Base-by-base conservation (phyloP, 2,797 vertebrate genomes). In the Hafferia zeledoni region DNA sequence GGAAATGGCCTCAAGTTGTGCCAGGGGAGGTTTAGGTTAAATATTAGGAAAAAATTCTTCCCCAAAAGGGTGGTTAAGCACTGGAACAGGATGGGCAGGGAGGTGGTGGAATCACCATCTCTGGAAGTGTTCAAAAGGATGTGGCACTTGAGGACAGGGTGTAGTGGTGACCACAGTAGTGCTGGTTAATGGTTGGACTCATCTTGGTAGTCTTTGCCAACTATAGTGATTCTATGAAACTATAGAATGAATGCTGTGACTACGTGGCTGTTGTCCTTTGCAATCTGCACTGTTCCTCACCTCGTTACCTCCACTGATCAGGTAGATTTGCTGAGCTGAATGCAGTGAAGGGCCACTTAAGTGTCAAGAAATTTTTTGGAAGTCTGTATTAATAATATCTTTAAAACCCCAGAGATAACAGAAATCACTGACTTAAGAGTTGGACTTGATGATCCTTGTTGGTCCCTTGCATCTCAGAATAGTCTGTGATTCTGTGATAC, bases 181-280 rank as follows among this genome's bases (percentile, higher is more conserved):
- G 53, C 47, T 23, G 35, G 12, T 31, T 2, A 17, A 23, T 19
- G 63, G 27, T 15, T 37, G 56, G 41, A 14, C 16, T 56, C 24
- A 31, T 31, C 35, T 52, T 52, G 35, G 35, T 10, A 49, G 28
- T 53, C 37, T 41, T n/a, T 50, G 35, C 56, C 49, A 56, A 1
- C 19, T 9, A n/a, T 1, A 13, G 7, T 57, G 13, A 7, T 22
- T 20, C 18, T 17, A 7, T 13, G 55, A 23, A 23, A 28, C 35
- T 0, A 2, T 13, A 17, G 31, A 41, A 60, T 63, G 5, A 0
- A 2, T n/a, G 35, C 39, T 59, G 18, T 43, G 13, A 1, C 25
- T 64, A 24, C 5, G 2, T 11, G 33, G 46, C n/a, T 35, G 17
- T 57, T 83, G 49, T 22, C 27, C n/a, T 89, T 53, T 44, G 19